Conservation (phyloP, 2,113 vertebrate genomes). For the Pithys albifrons region DNA sequence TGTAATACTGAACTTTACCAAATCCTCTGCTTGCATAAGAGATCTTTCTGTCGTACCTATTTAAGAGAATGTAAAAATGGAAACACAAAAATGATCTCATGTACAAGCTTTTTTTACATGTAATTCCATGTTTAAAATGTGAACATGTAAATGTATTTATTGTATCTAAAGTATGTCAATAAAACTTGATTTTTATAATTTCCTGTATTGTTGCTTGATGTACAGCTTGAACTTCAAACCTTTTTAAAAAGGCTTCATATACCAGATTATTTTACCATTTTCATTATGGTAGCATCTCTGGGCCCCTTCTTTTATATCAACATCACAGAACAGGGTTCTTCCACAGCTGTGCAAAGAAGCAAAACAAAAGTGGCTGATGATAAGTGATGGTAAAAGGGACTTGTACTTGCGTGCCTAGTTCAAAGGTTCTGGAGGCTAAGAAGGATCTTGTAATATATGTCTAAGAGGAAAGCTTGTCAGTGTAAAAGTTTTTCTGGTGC, state of each 20-base stretch:
- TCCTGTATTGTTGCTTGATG: background rate
- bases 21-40: background rate
- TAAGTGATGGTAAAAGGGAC: background rate
- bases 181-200: background rate
- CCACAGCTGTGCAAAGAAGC: background rate
- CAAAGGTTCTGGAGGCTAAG: background rate
- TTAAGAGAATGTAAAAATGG: slow-evolving; percentile 62
- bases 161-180: slow-evolving; percentile 59
- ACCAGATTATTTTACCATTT: background rate
- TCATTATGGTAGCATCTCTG: background rate
- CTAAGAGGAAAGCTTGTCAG: background rate
- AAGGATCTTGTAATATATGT: background rate
- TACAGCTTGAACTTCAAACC: background rate
- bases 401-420: background rate
- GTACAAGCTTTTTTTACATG: slow-evolving; percentile 46
- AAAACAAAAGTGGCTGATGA: background rate
- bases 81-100: slow-evolving; percentile 37
- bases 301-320: background rate
- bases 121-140: slow-evolving; percentile 46
- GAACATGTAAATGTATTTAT: slow-evolving; percentile 29
- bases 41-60: background rate
- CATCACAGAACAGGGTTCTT: fast-evolving
- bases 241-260: background rate
- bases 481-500: background rate
- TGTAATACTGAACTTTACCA: background rate